Evolutionary conservation across 2,797 vertebrate species (phyloP).

Genomic region (Gymnothorax javanicus): DNA sequence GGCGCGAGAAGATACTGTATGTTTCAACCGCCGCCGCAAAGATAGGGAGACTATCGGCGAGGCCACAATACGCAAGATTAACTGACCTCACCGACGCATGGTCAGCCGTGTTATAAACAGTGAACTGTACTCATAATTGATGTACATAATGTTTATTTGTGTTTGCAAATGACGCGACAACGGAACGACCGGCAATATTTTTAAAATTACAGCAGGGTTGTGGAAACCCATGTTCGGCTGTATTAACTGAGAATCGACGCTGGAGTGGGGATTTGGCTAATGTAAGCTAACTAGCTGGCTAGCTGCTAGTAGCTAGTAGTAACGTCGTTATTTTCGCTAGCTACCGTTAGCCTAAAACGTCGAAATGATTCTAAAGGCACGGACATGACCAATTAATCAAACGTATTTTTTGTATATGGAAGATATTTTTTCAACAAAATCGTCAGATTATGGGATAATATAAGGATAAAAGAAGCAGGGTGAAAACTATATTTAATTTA

Average conservation of each 20-base stretch:
- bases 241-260: constrained; percentile 26
- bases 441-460: constrained; percentile 21
- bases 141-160: background rate
- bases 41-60: constrained; percentile 34
- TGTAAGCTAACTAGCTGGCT: background rate
- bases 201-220: constrained; percentile 22
- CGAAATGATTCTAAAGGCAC: constrained; percentile 21
- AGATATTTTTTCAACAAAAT: constrained; percentile 40
- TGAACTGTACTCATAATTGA: background rate
- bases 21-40: constrained; percentile 29
- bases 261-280: constrained; percentile 18
- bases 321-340: background rate
- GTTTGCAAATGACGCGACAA: background rate
- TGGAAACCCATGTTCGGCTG: background rate
- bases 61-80: constrained; percentile 26
- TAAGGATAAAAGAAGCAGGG: constrained; percentile 40
- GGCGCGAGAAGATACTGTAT: constrained; percentile 19
- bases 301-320: constrained; percentile 4
- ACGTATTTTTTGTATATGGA: constrained; percentile 39
- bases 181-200: constrained; percentile 2
- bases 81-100: background rate
- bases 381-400: constrained; percentile 15
- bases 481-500: constrained; percentile 33
- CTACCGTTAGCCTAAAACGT: background rate
- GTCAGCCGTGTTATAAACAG: background rate